phyloP scores from a whole-genome alignment of 2,888 invertebrate genomes.

The Neoaliturus tenellus region DNA sequence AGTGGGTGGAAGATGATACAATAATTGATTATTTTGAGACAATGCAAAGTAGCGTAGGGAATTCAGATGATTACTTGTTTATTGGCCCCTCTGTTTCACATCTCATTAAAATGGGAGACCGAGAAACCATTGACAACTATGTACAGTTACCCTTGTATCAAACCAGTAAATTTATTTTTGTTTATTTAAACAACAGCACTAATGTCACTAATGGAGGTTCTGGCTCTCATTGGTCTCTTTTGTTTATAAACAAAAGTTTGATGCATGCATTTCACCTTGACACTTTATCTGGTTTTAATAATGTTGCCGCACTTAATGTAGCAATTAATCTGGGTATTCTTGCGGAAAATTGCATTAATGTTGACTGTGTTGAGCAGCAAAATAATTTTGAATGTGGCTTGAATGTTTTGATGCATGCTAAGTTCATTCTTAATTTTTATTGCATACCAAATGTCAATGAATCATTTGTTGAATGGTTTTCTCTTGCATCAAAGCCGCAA shows the following conservation, averaged over 20 bases:
- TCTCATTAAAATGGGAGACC: background rate
- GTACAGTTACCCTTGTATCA: background rate
- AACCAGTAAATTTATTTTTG: background rate
- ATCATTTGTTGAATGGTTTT: conserved; percentile 3
- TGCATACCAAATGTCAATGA: background rate
- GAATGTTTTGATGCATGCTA: conserved; percentile 17
- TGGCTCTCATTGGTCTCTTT: conserved; percentile 30
- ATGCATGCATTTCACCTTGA: background rate
- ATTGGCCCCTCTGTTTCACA: background rate
- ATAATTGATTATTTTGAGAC: background rate
- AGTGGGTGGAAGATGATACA: background rate
- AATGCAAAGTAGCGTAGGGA: background rate
- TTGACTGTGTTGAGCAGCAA: background rate
- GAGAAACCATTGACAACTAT: background rate
- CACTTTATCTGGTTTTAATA: background rate
- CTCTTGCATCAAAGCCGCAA: background rate
- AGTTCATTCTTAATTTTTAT: conserved; percentile 3
- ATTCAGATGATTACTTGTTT: conserved; percentile 2
- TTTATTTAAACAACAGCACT: background rate
- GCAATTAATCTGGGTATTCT: background rate
- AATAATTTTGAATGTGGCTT: background rate
- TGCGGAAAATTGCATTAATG: background rate
- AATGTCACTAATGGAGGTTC: background rate
- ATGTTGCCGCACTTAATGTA: background rate
- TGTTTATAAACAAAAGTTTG: background rate